A percentile compares a stretch with the other conserved stretches of the same genome.
Conservation (phyloP, 2,113 vertebrate genomes). For the Crypturellus undulatus region DNA sequence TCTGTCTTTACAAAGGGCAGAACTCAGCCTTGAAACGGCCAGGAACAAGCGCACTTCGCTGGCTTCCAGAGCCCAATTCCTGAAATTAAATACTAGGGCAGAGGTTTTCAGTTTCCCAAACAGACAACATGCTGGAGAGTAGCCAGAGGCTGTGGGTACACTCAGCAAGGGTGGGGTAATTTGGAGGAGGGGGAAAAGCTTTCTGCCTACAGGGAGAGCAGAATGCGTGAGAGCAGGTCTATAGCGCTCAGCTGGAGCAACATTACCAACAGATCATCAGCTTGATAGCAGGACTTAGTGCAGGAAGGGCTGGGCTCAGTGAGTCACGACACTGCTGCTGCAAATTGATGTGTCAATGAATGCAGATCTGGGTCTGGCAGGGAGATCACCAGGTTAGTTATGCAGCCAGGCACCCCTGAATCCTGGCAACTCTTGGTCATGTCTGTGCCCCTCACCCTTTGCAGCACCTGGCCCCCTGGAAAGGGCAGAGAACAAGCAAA, state of each 20-base stretch:
- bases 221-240: conserved; percentile 58
- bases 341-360: conserved; percentile 25
- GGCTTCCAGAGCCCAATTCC: conserved; percentile 30
- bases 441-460: background rate
- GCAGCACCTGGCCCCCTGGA: background rate
- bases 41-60: background rate
- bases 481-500: background rate
- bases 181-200: conserved; percentile 18
- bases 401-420: background rate
- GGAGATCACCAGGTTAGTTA: background rate
- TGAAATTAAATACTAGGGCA: conserved; percentile 58
- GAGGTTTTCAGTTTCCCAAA: conserved; percentile 56
- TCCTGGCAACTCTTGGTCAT: background rate
- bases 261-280: conserved; percentile 58
- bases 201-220: conserved; percentile 64
- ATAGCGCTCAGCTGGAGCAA: conserved; percentile 34
- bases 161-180: conserved; percentile 25
- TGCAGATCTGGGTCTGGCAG: background rate
- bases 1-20: background rate
- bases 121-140: conserved; percentile 29
- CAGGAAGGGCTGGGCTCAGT: background rate
- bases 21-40: background rate
- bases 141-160: conserved; percentile 58
- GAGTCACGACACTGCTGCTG: conserved; percentile 23
- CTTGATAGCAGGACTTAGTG: conserved; percentile 27